Conservation (phyloP, 2,113 vertebrate genomes). For the Rhadina sibilatrix region DNA sequence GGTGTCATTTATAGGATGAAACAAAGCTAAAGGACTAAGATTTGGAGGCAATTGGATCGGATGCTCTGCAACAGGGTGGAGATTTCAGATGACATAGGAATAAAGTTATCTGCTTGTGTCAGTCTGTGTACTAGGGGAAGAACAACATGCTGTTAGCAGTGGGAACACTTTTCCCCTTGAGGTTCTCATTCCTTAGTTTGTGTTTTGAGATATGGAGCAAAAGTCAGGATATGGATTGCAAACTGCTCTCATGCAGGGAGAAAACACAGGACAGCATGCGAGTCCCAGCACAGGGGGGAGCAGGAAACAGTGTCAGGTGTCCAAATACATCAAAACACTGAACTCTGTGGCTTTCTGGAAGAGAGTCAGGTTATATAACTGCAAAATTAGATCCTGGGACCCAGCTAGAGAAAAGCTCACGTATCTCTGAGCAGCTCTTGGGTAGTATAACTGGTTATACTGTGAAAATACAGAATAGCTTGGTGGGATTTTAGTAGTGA, state of each 20-base stretch:
- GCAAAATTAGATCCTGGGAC: neutral
- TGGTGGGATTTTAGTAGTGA: neutral
- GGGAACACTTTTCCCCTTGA: neutral
- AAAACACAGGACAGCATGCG: neutral
- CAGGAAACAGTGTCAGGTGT: slow-evolving; percentile 44
- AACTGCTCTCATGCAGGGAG: neutral
- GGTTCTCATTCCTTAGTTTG: slow-evolving; percentile 15
- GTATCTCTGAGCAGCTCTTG: neutral
- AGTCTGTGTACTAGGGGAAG: neutral
- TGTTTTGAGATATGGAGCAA: neutral
- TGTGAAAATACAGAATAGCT: neutral
- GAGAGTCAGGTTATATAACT: neutral
- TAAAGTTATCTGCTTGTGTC: neutral
- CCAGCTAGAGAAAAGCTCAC: neutral
- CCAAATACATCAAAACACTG: neutral
- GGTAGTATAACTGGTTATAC: neutral
- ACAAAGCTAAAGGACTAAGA: neutral
- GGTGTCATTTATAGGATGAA: neutral
- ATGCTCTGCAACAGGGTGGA: neutral
- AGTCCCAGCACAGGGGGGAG: neutral
- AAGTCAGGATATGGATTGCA: slow-evolving; percentile 1
- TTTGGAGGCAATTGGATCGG: neutral
- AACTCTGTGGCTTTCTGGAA: neutral
- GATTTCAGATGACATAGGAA: neutral
- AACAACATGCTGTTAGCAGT: neutral